phyloP scores from a whole-genome alignment of 2,113 vertebrate genomes.

The zebrafish (Danio rerio) region GRCz12tu NC_133198.1:35650001-35650500 shows the following conservation, averaged over 20 bases:
- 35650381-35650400: no score
- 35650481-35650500: no score
- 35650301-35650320: slow-evolving; percentile 33
- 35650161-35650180: slow-evolving; percentile 57
- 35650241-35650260: slow-evolving; percentile 36
- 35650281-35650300: slow-evolving; percentile 48
- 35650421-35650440: no score
- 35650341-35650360: not conserved
- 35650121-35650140: slow-evolving; percentile 55
- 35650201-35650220: not conserved
- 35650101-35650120: slow-evolving; percentile 53
- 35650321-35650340: slow-evolving; percentile 32
- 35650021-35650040: slow-evolving; percentile 42
- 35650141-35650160: slow-evolving; percentile 54
- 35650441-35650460: no score
- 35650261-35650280: slow-evolving; percentile 47
- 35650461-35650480: no score
- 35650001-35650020: not conserved
- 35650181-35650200: slow-evolving; percentile 3
- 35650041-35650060: slow-evolving; percentile 24
- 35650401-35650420: no score
- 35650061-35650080: slow-evolving; percentile 7
- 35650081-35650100: slow-evolving; percentile 52
- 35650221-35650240: slow-evolving; percentile 6
- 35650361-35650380: no score